Base-by-base conservation (phyloP, 2,888 invertebrate genomes). In the Rhogogaster chlorosoma region DNA sequence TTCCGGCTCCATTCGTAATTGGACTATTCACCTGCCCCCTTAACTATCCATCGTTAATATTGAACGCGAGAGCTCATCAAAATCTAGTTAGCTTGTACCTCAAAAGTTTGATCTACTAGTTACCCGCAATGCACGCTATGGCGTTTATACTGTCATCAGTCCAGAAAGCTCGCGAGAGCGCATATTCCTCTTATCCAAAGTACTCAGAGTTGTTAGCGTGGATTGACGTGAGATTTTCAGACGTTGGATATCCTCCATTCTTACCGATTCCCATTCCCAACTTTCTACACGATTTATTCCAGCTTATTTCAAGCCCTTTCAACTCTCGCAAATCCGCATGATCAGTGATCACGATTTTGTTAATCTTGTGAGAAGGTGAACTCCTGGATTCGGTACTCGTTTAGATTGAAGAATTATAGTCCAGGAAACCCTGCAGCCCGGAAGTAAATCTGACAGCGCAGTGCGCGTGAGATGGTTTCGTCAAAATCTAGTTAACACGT, bases 91-190 rank as follows among this genome's bases (percentile, higher is more conserved):
- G 89, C 90, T 89, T 85, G 85, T 71, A 53, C 87, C 87, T 88
- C 89, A 90, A 88, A 92, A 92, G 89, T 92, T 91, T 90, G 90
- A 91, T 91, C 90, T 90, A 92, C 92, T 91, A 92, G 91, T 90
- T 86, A 88, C 85, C 85, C 85, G 92, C 92, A 88, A 91, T 89
- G 88, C 85, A 92, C 92, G 92, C 92, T 89, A 92, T 88, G 88
- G 85, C 88, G 91, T 91, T 92, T 91, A 91, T 88, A 91, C 91
- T 91, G 91, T 91, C 90, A 91, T 90, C 87, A 36, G 42, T 71
- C 61, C 18, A 32, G 15, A n/a, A 57, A 57, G 22, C 49, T 36
- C 10, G 45, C 18, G 49, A n/a, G 38, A 38, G 80, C 57, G 57
- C 9, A 57, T 45, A 77, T 77, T 32, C 15, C 12, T 6, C 1